A percentile compares a stretch with the other conserved stretches of the same genome.
Evolutionary conservation across 2,888 invertebrate genomes (phyloP).

Genomic region (Chesias legatella): DNA sequence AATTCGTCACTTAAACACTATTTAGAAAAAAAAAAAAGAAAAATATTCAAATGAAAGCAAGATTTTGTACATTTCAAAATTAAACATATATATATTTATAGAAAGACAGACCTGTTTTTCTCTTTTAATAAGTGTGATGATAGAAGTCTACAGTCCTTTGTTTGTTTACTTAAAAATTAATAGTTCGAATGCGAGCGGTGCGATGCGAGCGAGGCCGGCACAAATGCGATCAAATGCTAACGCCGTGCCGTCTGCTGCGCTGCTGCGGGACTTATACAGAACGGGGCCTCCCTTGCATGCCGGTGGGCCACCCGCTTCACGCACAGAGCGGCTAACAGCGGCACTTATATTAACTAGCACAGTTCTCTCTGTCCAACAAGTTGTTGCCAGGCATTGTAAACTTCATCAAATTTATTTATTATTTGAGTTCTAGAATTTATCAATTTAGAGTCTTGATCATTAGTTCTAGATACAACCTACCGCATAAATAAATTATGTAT

Average conservation of each 20-base stretch:
- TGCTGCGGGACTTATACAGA: slow-evolving; percentile 29
- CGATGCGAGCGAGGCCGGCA: slow-evolving; percentile 26
- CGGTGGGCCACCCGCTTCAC: slow-evolving; percentile 5
- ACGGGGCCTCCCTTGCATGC: no score
- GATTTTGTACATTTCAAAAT: slow-evolving; percentile 78
- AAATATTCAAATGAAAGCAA: slow-evolving; percentile 74
- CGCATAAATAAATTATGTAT: no score
- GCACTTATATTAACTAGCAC: no score
- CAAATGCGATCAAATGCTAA: slow-evolving; percentile 66
- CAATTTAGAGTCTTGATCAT: no score
- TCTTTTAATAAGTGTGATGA: slow-evolving; percentile 74
- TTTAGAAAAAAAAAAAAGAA: slow-evolving; percentile 71
- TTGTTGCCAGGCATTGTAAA: no score
- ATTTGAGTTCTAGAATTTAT: no score
- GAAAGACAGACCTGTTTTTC: slow-evolving; percentile 54
- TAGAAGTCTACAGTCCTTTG: slow-evolving; percentile 73
- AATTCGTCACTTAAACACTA: slow-evolving; percentile 73
- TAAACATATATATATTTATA: slow-evolving; percentile 49
- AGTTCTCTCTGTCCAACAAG: no score
- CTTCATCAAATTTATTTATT: no score
- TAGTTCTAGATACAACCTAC: no score
- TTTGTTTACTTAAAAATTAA: slow-evolving; percentile 72
- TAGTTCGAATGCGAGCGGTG: slow-evolving; percentile 58
- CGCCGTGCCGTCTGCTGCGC: slow-evolving; percentile 24
- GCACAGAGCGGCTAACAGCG: no score